Evolutionary conservation across 1,140 invertebrate genomes (phyloP), one percentile per base, ranked within the genome.

Genomic region (Hormaphis cornu): DNA sequence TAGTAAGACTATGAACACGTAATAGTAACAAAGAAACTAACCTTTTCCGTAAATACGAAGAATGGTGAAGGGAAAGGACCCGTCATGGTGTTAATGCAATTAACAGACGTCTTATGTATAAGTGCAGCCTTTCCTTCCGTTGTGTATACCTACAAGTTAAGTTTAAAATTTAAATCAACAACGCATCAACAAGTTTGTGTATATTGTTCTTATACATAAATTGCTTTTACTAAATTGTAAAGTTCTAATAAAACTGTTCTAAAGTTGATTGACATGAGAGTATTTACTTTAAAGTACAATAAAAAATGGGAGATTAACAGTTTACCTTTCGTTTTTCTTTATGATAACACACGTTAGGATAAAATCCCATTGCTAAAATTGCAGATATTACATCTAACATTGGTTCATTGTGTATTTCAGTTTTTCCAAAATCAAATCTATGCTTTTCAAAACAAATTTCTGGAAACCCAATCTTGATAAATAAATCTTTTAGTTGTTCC

Each of bases 41-140:
- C 85, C 81, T 99, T 98, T 81, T 99, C 96, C 3, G 94, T 94
- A 79, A 98, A 99, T 37, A 98, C 90, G 77, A 99, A 97, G 76
- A 97, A 93, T 4, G 96, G 96, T 70, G 88, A 96, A 1, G 91
- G 90, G 75, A 97, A 98, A 69, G 83, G 84, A 22, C 61, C 44
- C 66, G 92, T 84, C 52, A 90, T 88, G 69, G 85, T 81, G 76
- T 90, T 93, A 72, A 85, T 89, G 78, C 94, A 97, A 80, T 97
- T 97, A 1, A 98, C 93, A 1, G 95, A 98, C 0, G 93, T 93
- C 78, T 98, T 98, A 79, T 97, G 93, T 59, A 98, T 89, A 0
- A 98, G 79, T 0, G 95, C 96, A 4, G 88, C 86, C 78, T 94
- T 96, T 22, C 91, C 91, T 81, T 98, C 96, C 0, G 92, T 93